These are phyloP conservation scores for Nemopilema nomurai DNA, from an alignment of 30 jellyfish, hydroid and myxozoan genomes.

Conservation along the genomic window DNA sequence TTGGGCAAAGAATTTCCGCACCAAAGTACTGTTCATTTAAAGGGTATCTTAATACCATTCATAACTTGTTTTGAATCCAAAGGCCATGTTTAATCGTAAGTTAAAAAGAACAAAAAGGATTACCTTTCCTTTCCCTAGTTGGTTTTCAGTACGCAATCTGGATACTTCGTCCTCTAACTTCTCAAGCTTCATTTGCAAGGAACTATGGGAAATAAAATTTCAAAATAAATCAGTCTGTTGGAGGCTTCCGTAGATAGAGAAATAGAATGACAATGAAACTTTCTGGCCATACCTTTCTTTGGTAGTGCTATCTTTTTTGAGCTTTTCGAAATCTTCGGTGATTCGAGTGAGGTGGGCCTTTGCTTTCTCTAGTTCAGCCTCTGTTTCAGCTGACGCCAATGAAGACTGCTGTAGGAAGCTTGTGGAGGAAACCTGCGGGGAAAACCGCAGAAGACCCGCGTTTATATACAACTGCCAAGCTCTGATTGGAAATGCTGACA, in stretches of 20 bases:
- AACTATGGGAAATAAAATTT: not conserved
- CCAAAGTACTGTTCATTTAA: no score
- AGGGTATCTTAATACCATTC: no score
- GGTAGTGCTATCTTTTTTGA: constrained; percentile 46
- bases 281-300: constrained; percentile 56
- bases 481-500: no score
- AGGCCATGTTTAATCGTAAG: no score
- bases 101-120: not conserved
- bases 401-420: constrained; percentile 53
- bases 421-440: constrained; percentile 49
- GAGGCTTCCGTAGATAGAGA: not conserved
- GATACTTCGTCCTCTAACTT: constrained; percentile 71
- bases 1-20: no score
- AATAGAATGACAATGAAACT: not conserved
- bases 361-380: constrained; percentile 73
- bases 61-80: no score
- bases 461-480: not conserved
- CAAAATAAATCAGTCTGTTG: not conserved
- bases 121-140: constrained; percentile 76
- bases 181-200: constrained; percentile 42
- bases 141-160: constrained; percentile 64
- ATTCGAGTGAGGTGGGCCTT: constrained; percentile 62
- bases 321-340: constrained; percentile 63
- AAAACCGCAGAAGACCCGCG: not conserved
- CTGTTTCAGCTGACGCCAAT: constrained; percentile 43